These are phyloP conservation scores for Callipepla californica DNA, from an alignment of 2,113 vertebrate species.

Conservation along the genomic window DNA sequence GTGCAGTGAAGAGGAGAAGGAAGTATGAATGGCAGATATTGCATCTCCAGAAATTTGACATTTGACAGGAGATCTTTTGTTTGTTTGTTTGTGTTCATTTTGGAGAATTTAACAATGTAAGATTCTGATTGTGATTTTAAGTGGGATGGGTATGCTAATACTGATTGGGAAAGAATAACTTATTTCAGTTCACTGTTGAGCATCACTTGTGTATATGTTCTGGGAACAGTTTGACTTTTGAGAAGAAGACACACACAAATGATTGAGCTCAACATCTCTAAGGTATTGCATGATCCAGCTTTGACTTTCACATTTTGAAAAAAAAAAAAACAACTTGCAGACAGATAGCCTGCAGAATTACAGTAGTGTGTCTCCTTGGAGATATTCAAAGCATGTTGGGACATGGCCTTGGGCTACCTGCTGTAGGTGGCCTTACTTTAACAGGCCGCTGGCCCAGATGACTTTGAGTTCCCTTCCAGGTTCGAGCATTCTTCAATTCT, in stretches of 20 bases:
- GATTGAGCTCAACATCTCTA: background rate
- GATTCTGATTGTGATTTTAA: background rate
- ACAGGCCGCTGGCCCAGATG: background rate
- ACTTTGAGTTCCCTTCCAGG: background rate
- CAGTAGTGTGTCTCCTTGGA: background rate
- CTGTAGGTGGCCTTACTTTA: background rate
- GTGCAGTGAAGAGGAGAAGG: background rate
- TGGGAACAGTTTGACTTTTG: background rate
- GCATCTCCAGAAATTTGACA: background rate
- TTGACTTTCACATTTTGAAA: background rate
- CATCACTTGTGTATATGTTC: background rate
- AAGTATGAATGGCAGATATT: background rate
- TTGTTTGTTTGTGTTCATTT: background rate
- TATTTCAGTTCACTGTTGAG: background rate
- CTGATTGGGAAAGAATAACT: accelerated
- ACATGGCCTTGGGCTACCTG: background rate
- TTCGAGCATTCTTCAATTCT: background rate
- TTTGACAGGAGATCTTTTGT: background rate
- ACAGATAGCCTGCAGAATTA: background rate
- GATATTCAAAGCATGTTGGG: background rate
- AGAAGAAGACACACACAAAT: background rate
- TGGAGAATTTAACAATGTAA: background rate
- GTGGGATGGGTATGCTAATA: background rate
- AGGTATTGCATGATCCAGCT: background rate
- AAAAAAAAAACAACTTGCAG: background rate